Evolutionary conservation across 2,888 invertebrate species (phyloP).

Genomic region (Eledone cirrhosa): DNA sequence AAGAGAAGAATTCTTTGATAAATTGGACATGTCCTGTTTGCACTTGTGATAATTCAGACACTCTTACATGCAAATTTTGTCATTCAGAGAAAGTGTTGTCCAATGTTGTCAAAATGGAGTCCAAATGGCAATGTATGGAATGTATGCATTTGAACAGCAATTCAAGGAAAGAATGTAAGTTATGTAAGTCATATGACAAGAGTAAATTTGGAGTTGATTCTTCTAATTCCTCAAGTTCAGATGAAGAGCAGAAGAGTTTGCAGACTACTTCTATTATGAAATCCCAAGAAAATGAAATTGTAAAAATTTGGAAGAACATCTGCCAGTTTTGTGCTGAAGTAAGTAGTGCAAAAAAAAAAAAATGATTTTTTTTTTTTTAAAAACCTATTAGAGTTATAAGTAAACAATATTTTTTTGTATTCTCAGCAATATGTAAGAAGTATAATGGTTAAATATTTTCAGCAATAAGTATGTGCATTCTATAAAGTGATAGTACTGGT

Average conservation of each 20-base stretch:
- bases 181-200: background rate
- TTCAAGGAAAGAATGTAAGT: conserved; percentile 61
- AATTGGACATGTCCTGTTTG: conserved; percentile 10
- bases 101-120: background rate
- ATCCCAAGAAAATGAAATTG: conserved; percentile 83
- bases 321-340: conserved; percentile 87
- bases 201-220: background rate
- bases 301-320: conserved; percentile 91
- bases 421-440: too few species aligned
- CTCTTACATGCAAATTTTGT: background rate
- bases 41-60: background rate
- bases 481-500: too few species aligned
- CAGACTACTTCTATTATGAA: background rate
- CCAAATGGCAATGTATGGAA: conserved; percentile 6
- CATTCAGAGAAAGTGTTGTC: background rate
- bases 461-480: too few species aligned
- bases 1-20: background rate
- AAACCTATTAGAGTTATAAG: too few species aligned
- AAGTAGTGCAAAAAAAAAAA: conserved; percentile 26
- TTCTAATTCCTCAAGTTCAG: background rate
- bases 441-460: too few species aligned
- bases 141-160: conserved; percentile 9
- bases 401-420: too few species aligned
- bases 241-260: background rate
- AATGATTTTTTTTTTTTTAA: background rate